Evolutionary conservation across 2,113 vertebrate species (phyloP).

Genomic region (Recurvirostra avosetta): DNA sequence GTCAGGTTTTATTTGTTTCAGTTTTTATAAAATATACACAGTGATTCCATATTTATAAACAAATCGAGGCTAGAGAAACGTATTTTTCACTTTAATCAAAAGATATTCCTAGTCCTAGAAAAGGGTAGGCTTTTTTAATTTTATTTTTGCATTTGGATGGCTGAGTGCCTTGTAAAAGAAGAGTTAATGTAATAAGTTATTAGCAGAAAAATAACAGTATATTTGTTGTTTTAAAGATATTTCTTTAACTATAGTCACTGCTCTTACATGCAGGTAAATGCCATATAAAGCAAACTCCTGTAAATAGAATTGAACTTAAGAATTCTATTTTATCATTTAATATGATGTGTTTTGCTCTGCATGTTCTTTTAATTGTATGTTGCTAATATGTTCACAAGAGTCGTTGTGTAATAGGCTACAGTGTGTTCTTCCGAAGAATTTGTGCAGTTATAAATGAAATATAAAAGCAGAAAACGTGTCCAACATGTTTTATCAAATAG

Average conservation of each 20-base stretch:
- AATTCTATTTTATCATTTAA: background rate
- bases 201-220: background rate
- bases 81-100: background rate
- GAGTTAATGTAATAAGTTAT: background rate
- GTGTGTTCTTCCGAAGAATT: background rate
- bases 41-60: background rate
- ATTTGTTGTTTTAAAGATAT: background rate
- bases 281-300: background rate
- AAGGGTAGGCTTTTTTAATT: background rate
- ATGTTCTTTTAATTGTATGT: background rate
- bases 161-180: background rate
- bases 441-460: slow-evolving; percentile 31
- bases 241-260: background rate
- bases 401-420: background rate
- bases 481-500: slow-evolving; percentile 38
- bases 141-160: background rate
- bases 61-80: background rate
- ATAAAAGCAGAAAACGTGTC: slow-evolving; percentile 48
- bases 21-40: background rate
- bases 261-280: background rate
- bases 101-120: background rate
- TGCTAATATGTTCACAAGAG: background rate
- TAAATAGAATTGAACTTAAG: background rate
- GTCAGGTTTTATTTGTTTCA: slow-evolving; percentile 14
- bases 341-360: background rate